Base-by-base conservation (phyloP, 2,113 vertebrate species). In the Tenebrosternarchus preto region DNA sequence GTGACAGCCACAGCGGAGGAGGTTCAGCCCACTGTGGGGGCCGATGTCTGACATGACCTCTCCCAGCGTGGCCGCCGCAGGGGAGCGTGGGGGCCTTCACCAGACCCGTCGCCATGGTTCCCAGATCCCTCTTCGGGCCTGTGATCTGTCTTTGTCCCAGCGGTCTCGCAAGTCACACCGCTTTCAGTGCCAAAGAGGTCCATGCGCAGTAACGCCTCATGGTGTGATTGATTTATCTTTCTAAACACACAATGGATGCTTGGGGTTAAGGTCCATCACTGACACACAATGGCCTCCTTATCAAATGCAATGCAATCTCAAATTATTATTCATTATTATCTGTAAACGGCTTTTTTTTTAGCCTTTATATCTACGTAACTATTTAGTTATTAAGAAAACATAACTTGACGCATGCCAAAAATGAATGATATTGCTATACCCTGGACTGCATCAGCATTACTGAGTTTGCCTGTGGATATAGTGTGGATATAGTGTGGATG, bases 41-140 rank as follows among this genome's bases (percentile, higher is more conserved):
- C 86, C 90, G 92, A 94, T 95, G 93, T 95, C 93, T 96, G 94
- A 94, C 92, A 94, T 88, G 91, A 94, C 92, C 93, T 90, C 93
- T 91, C 91, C 88, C 93, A 93, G 94, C 90, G 82, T 91, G 94
- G 75, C 57, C 90, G 73, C 90, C 20, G 50, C 84, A 59, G 88
- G 91, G 88, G 87, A 85, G 91, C 90, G 89, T 88, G 89, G 87
- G 76, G 82, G 46, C 43, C 0, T 1, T 84, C 76, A 85, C 85
- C 84, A 86, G 77, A 81, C 73, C 43, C 25, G 85, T 72, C 70
- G 0, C 81, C 85, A 88, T 90, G 81, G 83, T 78, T 68, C 70
- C 83, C 56, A 55, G 61, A 60, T 25, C 82, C 87, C 68, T 61
- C 53, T 53, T 27, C 73, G 70, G 70, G 60, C 39, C 25, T 81